These are phyloP conservation scores for Leptinotarsa undecemlineata DNA, from an alignment of 1,140 invertebrate genomes.

Conservation along the genomic window DNA sequence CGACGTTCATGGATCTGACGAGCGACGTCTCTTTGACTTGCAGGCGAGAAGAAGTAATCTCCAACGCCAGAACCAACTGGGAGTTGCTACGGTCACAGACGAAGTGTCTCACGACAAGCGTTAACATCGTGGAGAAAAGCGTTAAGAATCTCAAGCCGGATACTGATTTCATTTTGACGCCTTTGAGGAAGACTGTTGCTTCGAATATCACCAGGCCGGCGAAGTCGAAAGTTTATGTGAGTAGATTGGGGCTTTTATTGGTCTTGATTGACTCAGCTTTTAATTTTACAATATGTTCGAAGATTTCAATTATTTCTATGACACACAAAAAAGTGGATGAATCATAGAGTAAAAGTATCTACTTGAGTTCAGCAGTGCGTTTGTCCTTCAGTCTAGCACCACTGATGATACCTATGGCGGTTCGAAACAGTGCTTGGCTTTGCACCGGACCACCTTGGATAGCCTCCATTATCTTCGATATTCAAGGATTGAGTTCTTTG, in stretches of 20 bases:
- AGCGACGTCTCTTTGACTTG: constrained; percentile 68
- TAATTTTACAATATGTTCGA: too few relatives aligned
- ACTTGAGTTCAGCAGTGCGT: too few relatives aligned
- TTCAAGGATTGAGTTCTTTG: too few relatives aligned
- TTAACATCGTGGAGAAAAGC: constrained; percentile 37
- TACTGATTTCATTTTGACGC: constrained; percentile 51
- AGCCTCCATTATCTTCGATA: too few relatives aligned
- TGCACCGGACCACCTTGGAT: too few relatives aligned
- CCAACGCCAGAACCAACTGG: constrained; percentile 81
- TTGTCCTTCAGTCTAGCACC: too few relatives aligned
- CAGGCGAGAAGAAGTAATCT: constrained; percentile 75
- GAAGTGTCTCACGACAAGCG: constrained; percentile 55
- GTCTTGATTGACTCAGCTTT: too few relatives aligned
- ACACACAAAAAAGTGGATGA: too few relatives aligned
- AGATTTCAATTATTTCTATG: too few relatives aligned
- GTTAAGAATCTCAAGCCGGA: constrained; percentile 49
- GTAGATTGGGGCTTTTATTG: neutral
- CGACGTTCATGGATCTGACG: constrained; percentile 68
- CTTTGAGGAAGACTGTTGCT: constrained; percentile 39
- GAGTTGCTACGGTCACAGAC: constrained; percentile 71
- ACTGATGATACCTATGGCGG: too few relatives aligned
- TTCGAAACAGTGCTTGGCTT: too few relatives aligned
- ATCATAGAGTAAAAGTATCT: too few relatives aligned
- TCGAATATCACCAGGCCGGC: neutral
- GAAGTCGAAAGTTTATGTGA: constrained; percentile 14